Conservation (phyloP, 1,140 invertebrate genomes). For the Drosophila mauritiana region DNA sequence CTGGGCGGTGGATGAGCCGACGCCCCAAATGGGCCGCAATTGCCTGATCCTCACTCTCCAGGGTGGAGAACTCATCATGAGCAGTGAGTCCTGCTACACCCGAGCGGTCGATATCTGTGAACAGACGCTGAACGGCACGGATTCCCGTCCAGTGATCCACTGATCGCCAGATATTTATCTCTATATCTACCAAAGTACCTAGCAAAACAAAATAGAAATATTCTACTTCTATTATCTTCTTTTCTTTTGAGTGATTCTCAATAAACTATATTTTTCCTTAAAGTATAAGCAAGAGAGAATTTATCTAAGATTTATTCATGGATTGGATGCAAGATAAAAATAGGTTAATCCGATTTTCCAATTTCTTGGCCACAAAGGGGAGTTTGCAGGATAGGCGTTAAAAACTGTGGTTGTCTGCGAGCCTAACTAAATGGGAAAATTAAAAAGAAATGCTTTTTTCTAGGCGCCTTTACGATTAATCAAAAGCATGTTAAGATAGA, state of each 20-base stretch:
- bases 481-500: neutral
- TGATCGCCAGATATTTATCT: neutral
- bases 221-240: too few species aligned
- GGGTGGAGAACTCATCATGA: slow-evolving; percentile 49
- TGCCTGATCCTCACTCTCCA: slow-evolving; percentile 59
- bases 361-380: slow-evolving; percentile 31
- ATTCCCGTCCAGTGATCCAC: slow-evolving; percentile 52
- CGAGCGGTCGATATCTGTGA: slow-evolving; percentile 63
- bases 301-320: slow-evolving; percentile 23
- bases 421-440: neutral
- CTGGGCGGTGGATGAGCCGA: slow-evolving; percentile 58
- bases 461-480: neutral
- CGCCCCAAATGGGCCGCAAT: slow-evolving; percentile 58
- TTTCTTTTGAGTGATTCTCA: too few species aligned
- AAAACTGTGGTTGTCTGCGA: slow-evolving; percentile 37
- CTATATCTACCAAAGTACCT: neutral
- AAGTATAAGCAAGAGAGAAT: too few species aligned
- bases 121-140: slow-evolving; percentile 46
- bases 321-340: slow-evolving; percentile 26
- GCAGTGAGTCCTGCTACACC: slow-evolving; percentile 57
- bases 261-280: too few species aligned
- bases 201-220: neutral
- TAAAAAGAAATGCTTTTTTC: neutral
- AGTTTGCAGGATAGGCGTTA: slow-evolving; percentile 38
- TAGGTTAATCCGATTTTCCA: neutral